Evolutionary conservation across 2,888 invertebrate genomes (phyloP).

Genomic region (Drosophila kanekoi): DNA sequence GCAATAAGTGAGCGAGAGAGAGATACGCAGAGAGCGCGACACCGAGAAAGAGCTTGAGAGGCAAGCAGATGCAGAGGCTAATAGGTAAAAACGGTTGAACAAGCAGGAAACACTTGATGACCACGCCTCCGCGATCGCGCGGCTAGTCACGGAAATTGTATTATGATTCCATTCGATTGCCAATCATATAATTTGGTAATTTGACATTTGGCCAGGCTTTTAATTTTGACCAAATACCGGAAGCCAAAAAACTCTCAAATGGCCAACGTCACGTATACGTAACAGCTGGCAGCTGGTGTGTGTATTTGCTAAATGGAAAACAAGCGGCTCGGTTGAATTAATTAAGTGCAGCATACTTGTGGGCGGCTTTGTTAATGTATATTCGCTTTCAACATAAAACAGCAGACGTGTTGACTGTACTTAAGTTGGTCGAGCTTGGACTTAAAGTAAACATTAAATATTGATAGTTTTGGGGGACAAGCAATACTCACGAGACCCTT

Average conservation of each 20-base stretch:
- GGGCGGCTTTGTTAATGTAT: neutral
- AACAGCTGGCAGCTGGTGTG: constrained; percentile 12
- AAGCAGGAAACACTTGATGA: constrained; percentile 45
- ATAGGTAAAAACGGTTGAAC: neutral
- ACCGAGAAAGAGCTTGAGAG: neutral
- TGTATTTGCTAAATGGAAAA: constrained; percentile 4
- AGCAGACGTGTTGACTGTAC: no score
- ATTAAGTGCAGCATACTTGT: constrained; percentile 31
- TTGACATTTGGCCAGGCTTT: constrained; percentile 61
- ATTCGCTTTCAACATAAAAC: no score
- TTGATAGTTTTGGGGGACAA: no score
- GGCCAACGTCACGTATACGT: constrained; percentile 24
- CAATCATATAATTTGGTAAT: constrained; percentile 42
- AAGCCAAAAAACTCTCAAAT: constrained; percentile 26
- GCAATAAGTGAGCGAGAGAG: neutral
- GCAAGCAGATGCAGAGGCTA: neutral
- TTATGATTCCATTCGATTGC: constrained; percentile 49
- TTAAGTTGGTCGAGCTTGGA: no score
- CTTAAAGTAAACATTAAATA: no score
- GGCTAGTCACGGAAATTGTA: constrained; percentile 34
- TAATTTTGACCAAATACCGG: constrained; percentile 47
- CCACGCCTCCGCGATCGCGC: constrained; percentile 32
- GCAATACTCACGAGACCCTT: no score
- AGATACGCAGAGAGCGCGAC: neutral
- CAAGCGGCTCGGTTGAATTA: neutral